These are phyloP conservation scores for Brachionus rotundiformis DNA, from an alignment of 1,140 invertebrate genomes.

Conservation along the genomic window DNA sequence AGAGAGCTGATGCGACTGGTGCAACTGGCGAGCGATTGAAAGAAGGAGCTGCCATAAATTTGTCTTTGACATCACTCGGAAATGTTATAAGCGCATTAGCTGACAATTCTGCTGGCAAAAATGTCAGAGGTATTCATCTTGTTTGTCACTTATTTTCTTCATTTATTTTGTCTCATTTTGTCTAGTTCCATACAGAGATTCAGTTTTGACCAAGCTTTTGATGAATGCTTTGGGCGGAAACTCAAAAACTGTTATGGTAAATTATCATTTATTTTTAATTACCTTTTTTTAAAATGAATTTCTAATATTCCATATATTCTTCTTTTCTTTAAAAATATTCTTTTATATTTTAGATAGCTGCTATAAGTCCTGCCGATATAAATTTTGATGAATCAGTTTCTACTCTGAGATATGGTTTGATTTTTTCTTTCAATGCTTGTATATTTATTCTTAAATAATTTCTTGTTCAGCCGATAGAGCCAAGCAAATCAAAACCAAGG, in stretches of 20 bases:
- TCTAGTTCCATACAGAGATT: conserved; percentile 67
- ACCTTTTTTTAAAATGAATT: background rate
- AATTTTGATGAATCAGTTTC: conserved; percentile 65
- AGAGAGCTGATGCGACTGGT: conserved; percentile 68
- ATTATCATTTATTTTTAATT: background rate
- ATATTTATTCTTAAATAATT: background rate
- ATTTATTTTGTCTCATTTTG: conserved; percentile 37
- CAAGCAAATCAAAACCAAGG: conserved; percentile 69
- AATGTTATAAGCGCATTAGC: conserved; percentile 69
- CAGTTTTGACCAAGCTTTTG: conserved; percentile 67
- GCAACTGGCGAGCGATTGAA: conserved; percentile 69
- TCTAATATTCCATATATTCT: too few relatives aligned
- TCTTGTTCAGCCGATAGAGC: conserved; percentile 67
- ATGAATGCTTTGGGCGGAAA: conserved; percentile 69
- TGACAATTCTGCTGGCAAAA: conserved; percentile 48
- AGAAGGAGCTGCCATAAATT: conserved; percentile 71
- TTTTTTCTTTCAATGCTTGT: background rate
- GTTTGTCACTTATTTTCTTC: background rate
- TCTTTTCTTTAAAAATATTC: conserved; percentile 38
- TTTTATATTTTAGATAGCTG: conserved; percentile 61
- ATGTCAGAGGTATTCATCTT: conserved; percentile 14
- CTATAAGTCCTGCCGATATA: conserved; percentile 64
- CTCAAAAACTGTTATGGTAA: conserved; percentile 70
- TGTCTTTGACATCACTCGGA: conserved; percentile 69
- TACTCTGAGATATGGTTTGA: conserved; percentile 73